Evolutionary conservation across 2,797 vertebrate genomes (phyloP).

Genomic region (Microctenopoma steveboyesi): DNA sequence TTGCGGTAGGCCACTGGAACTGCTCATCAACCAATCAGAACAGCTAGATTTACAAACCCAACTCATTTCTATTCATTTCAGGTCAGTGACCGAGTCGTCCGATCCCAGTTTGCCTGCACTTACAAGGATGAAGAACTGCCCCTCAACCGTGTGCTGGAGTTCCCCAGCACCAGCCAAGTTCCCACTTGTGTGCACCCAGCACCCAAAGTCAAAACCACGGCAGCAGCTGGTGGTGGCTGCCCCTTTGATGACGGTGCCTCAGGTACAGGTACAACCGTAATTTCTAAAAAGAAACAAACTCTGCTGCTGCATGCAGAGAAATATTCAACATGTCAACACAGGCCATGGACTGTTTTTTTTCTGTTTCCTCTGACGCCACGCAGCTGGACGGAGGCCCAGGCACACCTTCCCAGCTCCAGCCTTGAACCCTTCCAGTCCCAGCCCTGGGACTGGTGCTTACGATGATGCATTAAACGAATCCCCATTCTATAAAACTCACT

Average conservation of each 20-base stretch:
- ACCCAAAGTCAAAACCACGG: conserved; percentile 59
- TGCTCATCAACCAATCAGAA: conserved; percentile 15
- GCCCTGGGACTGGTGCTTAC: conserved; percentile 77
- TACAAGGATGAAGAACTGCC: conserved; percentile 86
- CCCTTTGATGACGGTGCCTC: conserved; percentile 21
- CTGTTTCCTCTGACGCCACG: conserved; percentile 77
- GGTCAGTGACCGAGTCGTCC: conserved; percentile 83
- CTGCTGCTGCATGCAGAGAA: conserved; percentile 23
- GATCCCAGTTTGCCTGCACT: conserved; percentile 96
- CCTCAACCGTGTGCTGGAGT: conserved; percentile 77
- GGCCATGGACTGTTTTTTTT: conserved; percentile 46
- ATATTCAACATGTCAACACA: conserved; percentile 51
- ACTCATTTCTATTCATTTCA: conserved; percentile 58
- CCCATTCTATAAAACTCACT: conserved; percentile 78
- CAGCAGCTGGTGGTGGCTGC: conserved; percentile 15
- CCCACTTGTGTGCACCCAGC: conserved; percentile 75
- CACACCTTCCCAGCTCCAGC: conserved; percentile 67
- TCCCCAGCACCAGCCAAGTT: conserved; percentile 76
- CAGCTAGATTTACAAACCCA: not conserved
- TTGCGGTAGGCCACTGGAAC: not conserved
- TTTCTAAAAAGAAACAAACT: not conserved
- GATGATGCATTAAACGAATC: conserved; percentile 80
- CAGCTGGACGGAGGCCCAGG: conserved; percentile 68
- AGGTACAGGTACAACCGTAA: conserved; percentile 52
- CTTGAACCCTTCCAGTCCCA: conserved; percentile 68